phyloP scores from a whole-genome alignment of 2,797 vertebrate species.

The Esox masquinongy region DNA sequence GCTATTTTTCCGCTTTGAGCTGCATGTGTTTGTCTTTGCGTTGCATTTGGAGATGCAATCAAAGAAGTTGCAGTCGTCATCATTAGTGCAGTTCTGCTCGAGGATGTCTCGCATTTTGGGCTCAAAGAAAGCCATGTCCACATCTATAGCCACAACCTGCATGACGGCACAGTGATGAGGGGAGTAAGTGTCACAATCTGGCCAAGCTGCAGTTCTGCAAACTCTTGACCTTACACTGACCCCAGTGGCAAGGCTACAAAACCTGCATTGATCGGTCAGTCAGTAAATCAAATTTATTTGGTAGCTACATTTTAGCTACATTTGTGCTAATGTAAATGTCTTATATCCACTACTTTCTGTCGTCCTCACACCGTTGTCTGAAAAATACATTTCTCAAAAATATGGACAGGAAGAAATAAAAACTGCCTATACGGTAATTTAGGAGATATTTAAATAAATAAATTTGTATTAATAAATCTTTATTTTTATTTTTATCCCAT shows the following conservation, averaged over 20 bases:
- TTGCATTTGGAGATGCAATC: slow-evolving; percentile 93
- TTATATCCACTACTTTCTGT: background rate
- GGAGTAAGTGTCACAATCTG: background rate
- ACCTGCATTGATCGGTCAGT: background rate
- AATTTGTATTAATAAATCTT: background rate
- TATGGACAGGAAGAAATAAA: background rate
- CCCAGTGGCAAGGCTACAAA: background rate
- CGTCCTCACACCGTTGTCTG: background rate
- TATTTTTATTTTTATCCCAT: background rate
- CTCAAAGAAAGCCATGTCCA: slow-evolving; percentile 99
- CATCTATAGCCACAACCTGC: slow-evolving; percentile 95
- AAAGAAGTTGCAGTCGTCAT: slow-evolving; percentile 95
- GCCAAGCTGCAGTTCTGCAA: background rate
- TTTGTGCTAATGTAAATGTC: background rate
- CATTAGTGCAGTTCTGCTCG: slow-evolving; percentile 91
- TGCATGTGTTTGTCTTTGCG: slow-evolving; percentile 76
- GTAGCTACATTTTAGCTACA: background rate
- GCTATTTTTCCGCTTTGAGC: slow-evolving; percentile 83
- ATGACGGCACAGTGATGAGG: slow-evolving; percentile 5
- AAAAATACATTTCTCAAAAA: too few species aligned
- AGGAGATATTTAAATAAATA: background rate
- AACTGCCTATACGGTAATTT: background rate
- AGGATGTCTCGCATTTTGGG: slow-evolving; percentile 97
- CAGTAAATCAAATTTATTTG: background rate
- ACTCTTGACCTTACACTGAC: background rate